These are phyloP conservation scores for Pandemis cinnamomeana DNA, from an alignment of 2,888 invertebrate genomes.

Conservation along the genomic window DNA sequence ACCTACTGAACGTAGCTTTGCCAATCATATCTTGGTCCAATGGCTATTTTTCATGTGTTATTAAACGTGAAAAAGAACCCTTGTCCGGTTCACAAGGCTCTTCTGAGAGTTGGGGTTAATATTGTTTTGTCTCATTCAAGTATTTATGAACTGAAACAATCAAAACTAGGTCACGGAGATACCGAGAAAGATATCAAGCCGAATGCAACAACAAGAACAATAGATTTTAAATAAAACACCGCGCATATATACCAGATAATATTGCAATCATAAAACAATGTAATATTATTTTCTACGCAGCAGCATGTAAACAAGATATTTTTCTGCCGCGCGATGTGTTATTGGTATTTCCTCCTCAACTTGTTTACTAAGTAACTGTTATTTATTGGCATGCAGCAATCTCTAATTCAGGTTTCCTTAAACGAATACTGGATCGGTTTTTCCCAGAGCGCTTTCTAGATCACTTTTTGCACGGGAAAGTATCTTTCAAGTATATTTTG, in stretches of 20 bases:
- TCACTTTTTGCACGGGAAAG: neutral
- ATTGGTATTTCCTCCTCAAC: neutral
- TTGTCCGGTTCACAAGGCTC: neutral
- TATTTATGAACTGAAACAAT: slow-evolving; percentile 13
- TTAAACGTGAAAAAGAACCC: neutral
- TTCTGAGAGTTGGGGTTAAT: neutral
- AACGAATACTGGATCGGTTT: slow-evolving; percentile 12
- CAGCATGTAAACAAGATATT: slow-evolving; percentile 22
- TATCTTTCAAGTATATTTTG: neutral
- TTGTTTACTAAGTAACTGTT: neutral
- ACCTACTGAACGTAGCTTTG: neutral
- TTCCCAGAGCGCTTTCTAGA: slow-evolving; percentile 14
- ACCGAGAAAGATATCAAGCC: neutral
- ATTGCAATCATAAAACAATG: slow-evolving; percentile 9
- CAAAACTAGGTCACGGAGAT: slow-evolving; percentile 16
- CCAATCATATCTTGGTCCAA: neutral
- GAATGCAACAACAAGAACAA: slow-evolving; percentile 6
- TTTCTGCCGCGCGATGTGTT: slow-evolving; percentile 6
- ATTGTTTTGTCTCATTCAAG: neutral
- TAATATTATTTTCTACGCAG: slow-evolving; percentile 13
- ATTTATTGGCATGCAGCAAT: neutral
- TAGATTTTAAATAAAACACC: slow-evolving; percentile 9
- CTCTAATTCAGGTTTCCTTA: slow-evolving; percentile 8
- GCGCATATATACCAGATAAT: slow-evolving; percentile 25
- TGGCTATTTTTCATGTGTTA: too few species aligned